phyloP scores from a whole-genome alignment of 2,113 vertebrate genomes.

The Thamnophis sirtalis region DNA sequence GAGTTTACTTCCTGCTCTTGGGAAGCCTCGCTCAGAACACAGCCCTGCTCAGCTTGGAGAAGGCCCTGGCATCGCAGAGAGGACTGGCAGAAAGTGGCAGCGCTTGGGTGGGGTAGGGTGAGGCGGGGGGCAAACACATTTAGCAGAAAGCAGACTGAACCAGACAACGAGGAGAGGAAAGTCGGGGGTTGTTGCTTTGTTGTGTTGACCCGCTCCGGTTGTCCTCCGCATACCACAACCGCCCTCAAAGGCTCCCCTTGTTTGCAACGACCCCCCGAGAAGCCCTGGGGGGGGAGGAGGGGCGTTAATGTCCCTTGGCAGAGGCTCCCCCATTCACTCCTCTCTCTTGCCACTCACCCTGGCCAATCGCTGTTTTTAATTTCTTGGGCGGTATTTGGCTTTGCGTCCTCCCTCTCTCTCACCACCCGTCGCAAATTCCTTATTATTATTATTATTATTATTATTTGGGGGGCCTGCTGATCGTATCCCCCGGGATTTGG shows the following conservation, averaged over 20 bases:
- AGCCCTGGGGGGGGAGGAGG: background rate
- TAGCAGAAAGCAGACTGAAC: no score
- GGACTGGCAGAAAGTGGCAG: background rate
- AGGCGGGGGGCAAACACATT: background rate
- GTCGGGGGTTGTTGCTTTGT: background rate
- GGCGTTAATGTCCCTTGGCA: background rate
- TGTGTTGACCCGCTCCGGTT: slow-evolving; percentile 27
- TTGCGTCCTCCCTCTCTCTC: no score
- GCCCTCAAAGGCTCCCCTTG: slow-evolving; percentile 35
- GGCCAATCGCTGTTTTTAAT: background rate
- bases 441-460: no score
- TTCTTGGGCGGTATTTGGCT: no score
- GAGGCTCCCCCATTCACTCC: slow-evolving; percentile 9
- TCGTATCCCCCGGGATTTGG: background rate
- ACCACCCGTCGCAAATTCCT: background rate
- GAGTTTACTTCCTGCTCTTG: no score
- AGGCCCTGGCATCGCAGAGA: background rate
- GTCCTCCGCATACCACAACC: slow-evolving; percentile 4
- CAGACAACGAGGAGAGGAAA: no score
- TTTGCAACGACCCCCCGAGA: slow-evolving; percentile 18
- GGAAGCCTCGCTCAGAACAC: no score
- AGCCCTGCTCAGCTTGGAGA: background rate
- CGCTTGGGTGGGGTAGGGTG: no score
- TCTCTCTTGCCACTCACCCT: background rate
- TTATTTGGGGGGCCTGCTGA: background rate